A percentile compares a stretch with the other conserved stretches of the same genome.
Conservation (phyloP, 2,797 vertebrate genomes). For the Rhynchonycteris naso region DNA sequence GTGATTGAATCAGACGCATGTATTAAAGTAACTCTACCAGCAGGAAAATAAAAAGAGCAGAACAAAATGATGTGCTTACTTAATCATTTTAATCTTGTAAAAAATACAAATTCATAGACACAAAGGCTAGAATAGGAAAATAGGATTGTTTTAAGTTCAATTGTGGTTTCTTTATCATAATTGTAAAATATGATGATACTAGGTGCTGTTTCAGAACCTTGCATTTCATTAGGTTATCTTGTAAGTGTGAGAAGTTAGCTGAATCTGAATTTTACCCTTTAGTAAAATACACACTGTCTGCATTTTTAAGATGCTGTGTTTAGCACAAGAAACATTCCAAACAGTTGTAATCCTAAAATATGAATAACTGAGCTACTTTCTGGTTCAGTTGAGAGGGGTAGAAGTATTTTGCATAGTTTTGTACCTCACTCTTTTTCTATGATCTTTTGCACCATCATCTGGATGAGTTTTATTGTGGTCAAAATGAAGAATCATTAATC, state of each 20-base stretch:
- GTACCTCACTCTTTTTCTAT: not conserved
- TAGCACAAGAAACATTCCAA: not conserved
- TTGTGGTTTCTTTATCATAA: conserved; percentile 57
- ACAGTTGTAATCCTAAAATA: not conserved
- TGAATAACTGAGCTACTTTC: not conserved
- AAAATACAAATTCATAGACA: conserved; percentile 42
- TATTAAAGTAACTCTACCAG: conserved; percentile 63
- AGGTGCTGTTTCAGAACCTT: conserved; percentile 36
- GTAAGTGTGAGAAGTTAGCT: conserved; percentile 3
- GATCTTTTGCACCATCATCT: not conserved
- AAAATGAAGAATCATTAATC: conserved; percentile 11
- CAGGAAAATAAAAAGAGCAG: conserved; percentile 55
- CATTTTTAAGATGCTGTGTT: conserved; percentile 39
- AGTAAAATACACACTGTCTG: not conserved
- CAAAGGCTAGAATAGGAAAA: conserved; percentile 55
- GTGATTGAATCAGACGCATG: conserved; percentile 53
- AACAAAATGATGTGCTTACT: conserved; percentile 63
- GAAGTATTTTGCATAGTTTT: not conserved
- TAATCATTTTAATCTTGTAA: conserved; percentile 62
- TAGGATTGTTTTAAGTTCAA: conserved; percentile 55
- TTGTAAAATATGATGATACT: conserved; percentile 46
- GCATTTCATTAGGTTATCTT: conserved; percentile 62
- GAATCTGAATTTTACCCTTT: conserved; percentile 48
- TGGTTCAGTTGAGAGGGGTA: not conserved
- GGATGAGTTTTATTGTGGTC: not conserved